phyloP scores from a whole-genome alignment of 2,113 vertebrate species.

The Tenrec ecaudatus region DNA sequence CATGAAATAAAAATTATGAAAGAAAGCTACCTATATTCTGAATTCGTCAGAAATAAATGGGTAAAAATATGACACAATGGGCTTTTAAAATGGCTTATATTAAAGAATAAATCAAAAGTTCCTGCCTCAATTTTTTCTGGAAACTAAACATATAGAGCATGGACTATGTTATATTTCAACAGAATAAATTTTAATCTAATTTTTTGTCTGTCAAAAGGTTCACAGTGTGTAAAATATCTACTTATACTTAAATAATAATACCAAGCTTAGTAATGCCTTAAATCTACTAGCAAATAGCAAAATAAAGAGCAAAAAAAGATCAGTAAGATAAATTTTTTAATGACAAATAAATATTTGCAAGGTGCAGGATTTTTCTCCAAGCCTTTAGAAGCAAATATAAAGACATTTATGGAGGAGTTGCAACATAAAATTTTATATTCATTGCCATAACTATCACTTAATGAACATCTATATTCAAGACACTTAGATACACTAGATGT shows the following conservation, averaged over 20 bases:
- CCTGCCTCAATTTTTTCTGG: not conserved
- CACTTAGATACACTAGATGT: no score
- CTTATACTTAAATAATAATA: not conserved
- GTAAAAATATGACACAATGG: not conserved
- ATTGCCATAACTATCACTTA: not conserved
- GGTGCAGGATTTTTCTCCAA: not conserved
- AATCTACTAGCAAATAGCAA: conserved; percentile 46
- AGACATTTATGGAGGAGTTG: not conserved
- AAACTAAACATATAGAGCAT: not conserved
- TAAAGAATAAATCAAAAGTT: not conserved
- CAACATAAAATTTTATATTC: not conserved
- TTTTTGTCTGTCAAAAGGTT: not conserved
- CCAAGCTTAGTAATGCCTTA: not conserved
- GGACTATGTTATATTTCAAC: not conserved
- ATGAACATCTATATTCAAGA: no score
- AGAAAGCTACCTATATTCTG: not conserved
- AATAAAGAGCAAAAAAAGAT: conserved; percentile 38
- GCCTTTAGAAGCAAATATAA: not conserved
- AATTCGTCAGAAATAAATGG: not conserved
- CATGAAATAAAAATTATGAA: not conserved
- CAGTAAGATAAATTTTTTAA: no score
- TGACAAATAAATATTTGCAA: not conserved
- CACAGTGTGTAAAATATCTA: not conserved
- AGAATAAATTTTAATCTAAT: not conserved
- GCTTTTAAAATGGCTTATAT: not conserved